These are phyloP conservation scores for Atlantisia rogersi DNA, from an alignment of 2,113 vertebrate genomes.

Conservation along the genomic window DNA sequence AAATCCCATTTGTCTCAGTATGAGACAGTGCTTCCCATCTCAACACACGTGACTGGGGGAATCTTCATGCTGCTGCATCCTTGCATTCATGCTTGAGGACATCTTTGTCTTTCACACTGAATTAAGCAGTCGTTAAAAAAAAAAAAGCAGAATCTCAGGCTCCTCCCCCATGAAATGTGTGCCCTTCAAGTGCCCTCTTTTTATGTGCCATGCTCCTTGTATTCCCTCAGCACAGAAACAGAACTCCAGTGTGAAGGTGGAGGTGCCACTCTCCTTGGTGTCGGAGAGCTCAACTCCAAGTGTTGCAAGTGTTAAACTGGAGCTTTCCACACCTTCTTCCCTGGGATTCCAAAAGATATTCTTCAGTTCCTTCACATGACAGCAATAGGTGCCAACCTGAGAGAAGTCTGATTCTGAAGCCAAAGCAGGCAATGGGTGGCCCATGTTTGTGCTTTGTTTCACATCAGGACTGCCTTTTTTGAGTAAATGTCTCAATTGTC, in stretches of 20 bases:
- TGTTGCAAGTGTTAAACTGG: neutral
- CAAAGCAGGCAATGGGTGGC: neutral
- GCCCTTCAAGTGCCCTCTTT: neutral
- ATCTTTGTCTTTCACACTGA: neutral
- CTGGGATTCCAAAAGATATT: neutral
- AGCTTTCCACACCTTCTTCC: neutral
- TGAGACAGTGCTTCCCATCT: neutral
- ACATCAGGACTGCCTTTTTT: neutral
- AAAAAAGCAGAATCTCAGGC: neutral
- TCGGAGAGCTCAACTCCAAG: neutral
- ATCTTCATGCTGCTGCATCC: neutral
- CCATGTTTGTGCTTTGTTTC: neutral
- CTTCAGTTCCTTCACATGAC: neutral
- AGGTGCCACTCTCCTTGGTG: neutral
- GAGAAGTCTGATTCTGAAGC: neutral
- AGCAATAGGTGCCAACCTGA: neutral
- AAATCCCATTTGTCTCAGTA: neutral
- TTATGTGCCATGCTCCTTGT: fast-evolving
- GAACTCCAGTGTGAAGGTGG: neutral
- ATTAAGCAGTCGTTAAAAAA: neutral
- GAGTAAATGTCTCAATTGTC: neutral
- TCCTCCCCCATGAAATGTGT: neutral
- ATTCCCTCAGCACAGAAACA: neutral
- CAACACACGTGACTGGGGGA: neutral
- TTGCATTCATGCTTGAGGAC: neutral